Conservation (phyloP, 2,888 invertebrate species). For the Diaprepes abbreviatus region DNA sequence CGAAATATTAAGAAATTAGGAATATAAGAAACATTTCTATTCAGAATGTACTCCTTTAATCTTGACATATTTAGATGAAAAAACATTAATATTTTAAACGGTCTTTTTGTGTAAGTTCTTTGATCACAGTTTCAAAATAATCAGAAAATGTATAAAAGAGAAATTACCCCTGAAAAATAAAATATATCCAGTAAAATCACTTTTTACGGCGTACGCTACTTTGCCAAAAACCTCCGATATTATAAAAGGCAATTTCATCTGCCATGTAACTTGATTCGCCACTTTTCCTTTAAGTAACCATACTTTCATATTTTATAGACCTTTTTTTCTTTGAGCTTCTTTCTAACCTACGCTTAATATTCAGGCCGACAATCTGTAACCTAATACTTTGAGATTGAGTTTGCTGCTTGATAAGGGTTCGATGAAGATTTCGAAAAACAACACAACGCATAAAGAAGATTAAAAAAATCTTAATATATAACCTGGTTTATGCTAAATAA, state of each 20-base stretch:
- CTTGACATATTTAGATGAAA: too few species aligned
- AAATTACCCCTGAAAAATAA: not conserved
- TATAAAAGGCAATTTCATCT: conserved; percentile 4
- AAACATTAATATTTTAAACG: too few species aligned
- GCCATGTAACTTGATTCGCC: conserved; percentile 5
- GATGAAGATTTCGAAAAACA: conserved; percentile 5
- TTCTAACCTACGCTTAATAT: conserved; percentile 5
- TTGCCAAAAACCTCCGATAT: not conserved
- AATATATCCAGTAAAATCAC: too few species aligned
- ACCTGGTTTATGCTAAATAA: not conserved
- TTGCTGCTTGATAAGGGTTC: conserved; percentile 7
- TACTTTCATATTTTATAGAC: conserved; percentile 3
- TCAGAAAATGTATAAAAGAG: too few species aligned
- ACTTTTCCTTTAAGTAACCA: not conserved
- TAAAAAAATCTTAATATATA: not conserved
- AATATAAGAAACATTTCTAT: too few species aligned
- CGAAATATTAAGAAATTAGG: too few species aligned
- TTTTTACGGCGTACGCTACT: not conserved
- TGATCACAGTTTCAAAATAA: too few species aligned
- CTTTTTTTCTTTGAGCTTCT: not conserved
- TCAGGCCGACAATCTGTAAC: conserved; percentile 1
- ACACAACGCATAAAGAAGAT: not conserved
- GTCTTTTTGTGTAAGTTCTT: too few species aligned
- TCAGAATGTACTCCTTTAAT: too few species aligned
- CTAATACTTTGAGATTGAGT: conserved; percentile 13